Base-by-base conservation (phyloP, 30 jellyfish, hydroid and myxozoan genomes). In the Cassiopea xamachana region DNA sequence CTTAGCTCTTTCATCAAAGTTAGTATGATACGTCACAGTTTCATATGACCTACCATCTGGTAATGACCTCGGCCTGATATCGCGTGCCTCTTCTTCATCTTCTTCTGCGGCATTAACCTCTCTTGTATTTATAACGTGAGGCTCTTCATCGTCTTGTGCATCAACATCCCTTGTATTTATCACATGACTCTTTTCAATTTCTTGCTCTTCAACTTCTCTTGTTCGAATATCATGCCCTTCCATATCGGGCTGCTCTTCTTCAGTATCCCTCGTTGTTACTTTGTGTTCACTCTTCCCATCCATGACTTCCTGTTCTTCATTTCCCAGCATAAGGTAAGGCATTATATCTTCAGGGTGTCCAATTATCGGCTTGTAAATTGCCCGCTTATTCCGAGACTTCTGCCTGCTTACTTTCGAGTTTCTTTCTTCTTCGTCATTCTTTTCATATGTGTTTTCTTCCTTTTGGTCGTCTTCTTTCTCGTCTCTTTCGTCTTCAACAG, bases 21-120 rank as follows among this genome's bases (percentile, higher is more conserved):
- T 59, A 1, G 47, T 10, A 69, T 88, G 85, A 79, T 60, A 79
- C 50, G 81, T 78, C 83, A 88, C 95, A 48, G 88, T 82, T 69
- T 71, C 95, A 91, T 75, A 47, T 45, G 93, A 86, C 98, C 93
- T 87, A 92, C 98, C 97, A 81, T 89, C 97, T 48, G 92, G 94
- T 75, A 81, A 59, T 18, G 91, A 87, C 76, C 97, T 85, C 73
- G 97, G 90, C 50, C 83, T 87, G 79, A 91, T 91, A 80, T 83
- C 90, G 68, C 87, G 94, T 77, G 91, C 88, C 81, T 75, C 91
- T 46, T 85, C 92, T 69, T 84, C 97, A 48, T 83, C 91, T 19
- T 89, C 96, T 48, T 89, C 87, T 60, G 72, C 88, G 43, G 70
- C 93, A n/a, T 73, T 75, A 4, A 73, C 86, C 13, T 71, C 92